A percentile compares a stretch with the other conserved stretches of the same genome.
These are phyloP conservation scores for Conus canariensis DNA, from an alignment of 2,888 invertebrate genomes.

Conservation along the genomic window DNA sequence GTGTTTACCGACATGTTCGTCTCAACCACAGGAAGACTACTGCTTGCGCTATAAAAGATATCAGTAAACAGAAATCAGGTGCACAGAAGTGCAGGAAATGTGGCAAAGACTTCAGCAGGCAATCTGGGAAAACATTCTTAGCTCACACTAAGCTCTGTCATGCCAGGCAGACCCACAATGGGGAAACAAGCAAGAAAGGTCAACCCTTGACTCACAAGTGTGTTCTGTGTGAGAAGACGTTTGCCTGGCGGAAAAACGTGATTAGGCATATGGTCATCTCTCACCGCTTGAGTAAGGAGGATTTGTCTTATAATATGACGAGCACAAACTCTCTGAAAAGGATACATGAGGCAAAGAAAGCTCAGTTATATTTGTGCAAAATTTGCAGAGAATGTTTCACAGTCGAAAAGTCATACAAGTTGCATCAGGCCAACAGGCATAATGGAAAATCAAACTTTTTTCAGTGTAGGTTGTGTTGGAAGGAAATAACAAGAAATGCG, in stretches of 20 bases:
- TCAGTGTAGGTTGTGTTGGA: slow-evolving; percentile 14
- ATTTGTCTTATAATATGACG: neutral
- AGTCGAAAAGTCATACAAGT: neutral
- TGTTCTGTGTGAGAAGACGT: neutral
- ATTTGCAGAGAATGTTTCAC: slow-evolving; percentile 2
- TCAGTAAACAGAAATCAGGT: neutral
- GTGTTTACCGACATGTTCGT: neutral
- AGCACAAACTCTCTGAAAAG: too few relatives aligned
- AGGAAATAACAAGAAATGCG: neutral
- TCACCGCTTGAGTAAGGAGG: neutral
- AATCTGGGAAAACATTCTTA: neutral
- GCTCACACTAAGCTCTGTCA: neutral
- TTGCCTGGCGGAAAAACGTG: neutral
- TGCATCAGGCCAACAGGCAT: neutral
- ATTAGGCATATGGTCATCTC: neutral
- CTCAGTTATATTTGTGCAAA: slow-evolving; percentile 5
- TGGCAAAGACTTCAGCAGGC: neutral
- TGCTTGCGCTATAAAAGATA: neutral
- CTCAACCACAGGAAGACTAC: neutral
- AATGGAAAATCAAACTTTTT: neutral
- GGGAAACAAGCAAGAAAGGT: neutral
- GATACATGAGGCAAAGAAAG: neutral
- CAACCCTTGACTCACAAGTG: neutral
- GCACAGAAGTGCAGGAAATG: slow-evolving; percentile 6
- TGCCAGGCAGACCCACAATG: neutral